phyloP scores from a whole-genome alignment of 2,888 invertebrate species.

The Lasioglossum morio region DNA sequence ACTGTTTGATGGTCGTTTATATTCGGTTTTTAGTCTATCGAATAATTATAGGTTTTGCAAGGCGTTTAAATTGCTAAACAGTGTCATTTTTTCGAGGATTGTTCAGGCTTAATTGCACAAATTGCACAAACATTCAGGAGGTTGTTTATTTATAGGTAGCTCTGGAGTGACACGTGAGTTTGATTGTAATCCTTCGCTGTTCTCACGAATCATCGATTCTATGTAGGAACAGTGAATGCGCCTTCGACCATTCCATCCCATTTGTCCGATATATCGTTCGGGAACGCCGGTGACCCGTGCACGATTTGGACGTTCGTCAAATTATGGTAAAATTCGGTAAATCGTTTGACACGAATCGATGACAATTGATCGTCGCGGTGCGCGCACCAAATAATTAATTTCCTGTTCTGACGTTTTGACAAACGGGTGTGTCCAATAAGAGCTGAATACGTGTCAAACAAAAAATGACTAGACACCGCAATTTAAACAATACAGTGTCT shows the following conservation, averaged over 20 bases:
- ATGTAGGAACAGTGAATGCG: neutral
- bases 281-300: neutral
- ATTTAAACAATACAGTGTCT: neutral
- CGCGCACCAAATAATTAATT: neutral
- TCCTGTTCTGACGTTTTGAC: neutral
- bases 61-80: no score
- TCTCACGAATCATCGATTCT: neutral
- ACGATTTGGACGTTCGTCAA: neutral
- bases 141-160: neutral
- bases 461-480: neutral
- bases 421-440: neutral
- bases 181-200: neutral
- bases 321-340: neutral
- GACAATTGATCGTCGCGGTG: neutral
- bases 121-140: neutral
- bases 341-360: neutral
- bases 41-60: no score
- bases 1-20: no score
- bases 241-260: neutral
- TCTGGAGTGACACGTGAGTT: neutral
- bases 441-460: neutral
- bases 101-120: neutral
- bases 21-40: no score
- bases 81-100: no score
- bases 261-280: neutral